These are phyloP conservation scores for Poeciliopsis turneri DNA, from an alignment of 2,797 vertebrate species.

Conservation along the genomic window DNA sequence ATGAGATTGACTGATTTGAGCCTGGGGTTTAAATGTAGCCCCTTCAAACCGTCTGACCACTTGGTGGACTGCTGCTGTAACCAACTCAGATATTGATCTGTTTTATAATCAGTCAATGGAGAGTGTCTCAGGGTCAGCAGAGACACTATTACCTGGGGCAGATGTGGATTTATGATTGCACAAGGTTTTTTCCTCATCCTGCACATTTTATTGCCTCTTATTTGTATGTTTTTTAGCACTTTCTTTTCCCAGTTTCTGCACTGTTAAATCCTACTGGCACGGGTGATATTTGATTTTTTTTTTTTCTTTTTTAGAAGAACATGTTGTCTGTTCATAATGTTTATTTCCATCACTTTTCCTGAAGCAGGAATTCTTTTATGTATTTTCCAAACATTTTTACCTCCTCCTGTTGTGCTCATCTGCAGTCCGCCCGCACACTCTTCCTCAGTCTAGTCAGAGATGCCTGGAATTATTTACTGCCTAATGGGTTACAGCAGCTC, in stretches of 20 bases:
- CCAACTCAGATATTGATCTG: conserved; percentile 59
- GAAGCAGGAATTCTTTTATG: conserved; percentile 8
- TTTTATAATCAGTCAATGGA: conserved; percentile 51
- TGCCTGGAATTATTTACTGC: conserved; percentile 76
- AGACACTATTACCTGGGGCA: conserved; percentile 50
- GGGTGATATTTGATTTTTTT: neutral
- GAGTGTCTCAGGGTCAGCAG: conserved; percentile 53
- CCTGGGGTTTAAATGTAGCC: conserved; percentile 10
- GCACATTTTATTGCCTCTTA: conserved; percentile 30
- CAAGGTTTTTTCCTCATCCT: conserved; percentile 10
- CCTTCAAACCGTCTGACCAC: conserved; percentile 5
- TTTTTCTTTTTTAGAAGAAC: neutral
- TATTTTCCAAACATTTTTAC: conserved; percentile 38
- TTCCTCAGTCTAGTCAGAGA: conserved; percentile 54
- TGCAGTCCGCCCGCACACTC: conserved; percentile 55
- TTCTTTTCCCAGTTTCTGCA: conserved; percentile 10
- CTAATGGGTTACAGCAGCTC: conserved; percentile 73
- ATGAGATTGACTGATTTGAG: neutral
- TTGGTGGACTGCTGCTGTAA: conserved; percentile 27
- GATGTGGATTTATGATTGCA: conserved; percentile 55
- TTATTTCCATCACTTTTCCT: conserved; percentile 4
- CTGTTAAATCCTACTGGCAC: neutral
- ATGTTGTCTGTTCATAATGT: conserved; percentile 5
- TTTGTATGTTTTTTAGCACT: conserved; percentile 2
- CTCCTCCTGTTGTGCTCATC: conserved; percentile 48